Percentiles rank a stretch among this genome's conserved stretches.
phyloP scores from a whole-genome alignment of 2,113 vertebrate species.

The Rhinopomastus cyanomelas region DNA sequence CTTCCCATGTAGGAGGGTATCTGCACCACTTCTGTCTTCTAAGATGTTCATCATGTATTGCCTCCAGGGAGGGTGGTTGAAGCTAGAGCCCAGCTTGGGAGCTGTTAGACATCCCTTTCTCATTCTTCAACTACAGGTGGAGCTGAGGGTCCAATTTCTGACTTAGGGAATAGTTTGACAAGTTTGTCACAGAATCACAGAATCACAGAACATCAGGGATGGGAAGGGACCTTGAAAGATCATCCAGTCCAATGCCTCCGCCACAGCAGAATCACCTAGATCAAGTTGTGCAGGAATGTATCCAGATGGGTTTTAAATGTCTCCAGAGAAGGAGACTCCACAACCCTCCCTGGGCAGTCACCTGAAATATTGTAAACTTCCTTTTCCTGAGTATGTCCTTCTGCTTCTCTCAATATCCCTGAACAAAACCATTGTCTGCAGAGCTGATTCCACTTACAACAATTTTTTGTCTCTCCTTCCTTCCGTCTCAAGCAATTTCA shows the following conservation, averaged over 20 bases:
- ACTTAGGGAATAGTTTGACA: background rate
- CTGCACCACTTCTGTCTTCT: background rate
- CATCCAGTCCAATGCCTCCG: too few relatives aligned
- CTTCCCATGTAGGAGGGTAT: slow-evolving; percentile 4
- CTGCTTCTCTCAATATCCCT: background rate
- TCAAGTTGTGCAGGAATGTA: too few relatives aligned
- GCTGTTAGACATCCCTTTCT: background rate
- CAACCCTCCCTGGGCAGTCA: too few relatives aligned
- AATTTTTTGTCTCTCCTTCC: background rate
- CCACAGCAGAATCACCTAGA: too few relatives aligned
- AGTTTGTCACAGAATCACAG: too few relatives aligned
- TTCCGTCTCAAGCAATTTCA: background rate
- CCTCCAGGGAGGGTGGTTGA: background rate
- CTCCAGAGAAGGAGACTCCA: too few relatives aligned
- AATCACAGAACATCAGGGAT: too few relatives aligned
- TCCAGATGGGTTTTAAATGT: too few relatives aligned
- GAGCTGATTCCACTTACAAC: background rate
- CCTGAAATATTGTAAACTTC: background rate
- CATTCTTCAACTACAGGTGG: background rate
- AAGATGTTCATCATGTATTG: background rate
- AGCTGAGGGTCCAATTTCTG: background rate
- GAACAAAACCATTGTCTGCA: background rate
- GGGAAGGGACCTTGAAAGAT: too few relatives aligned
- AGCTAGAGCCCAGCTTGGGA: background rate
- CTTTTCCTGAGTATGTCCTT: background rate